phyloP scores from a whole-genome alignment of 2,888 invertebrate genomes.

The Lacanobia wlatinum region DNA sequence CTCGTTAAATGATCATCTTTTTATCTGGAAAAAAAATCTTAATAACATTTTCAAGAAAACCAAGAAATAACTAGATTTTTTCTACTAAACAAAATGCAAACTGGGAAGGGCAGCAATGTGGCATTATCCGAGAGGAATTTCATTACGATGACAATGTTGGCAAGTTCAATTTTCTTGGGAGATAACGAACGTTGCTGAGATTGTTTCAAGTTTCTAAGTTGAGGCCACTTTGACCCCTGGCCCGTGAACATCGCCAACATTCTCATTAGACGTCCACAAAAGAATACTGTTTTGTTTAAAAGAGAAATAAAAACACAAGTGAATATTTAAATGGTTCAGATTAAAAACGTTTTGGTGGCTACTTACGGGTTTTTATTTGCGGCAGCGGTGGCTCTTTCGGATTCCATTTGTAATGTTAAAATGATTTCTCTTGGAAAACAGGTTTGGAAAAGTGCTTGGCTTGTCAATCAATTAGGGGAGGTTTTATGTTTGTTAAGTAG shows the following conservation, averaged over 20 bases:
- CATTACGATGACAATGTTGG: constrained; percentile 88
- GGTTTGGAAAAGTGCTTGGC: constrained; percentile 15
- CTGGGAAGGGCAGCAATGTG: constrained; percentile 51
- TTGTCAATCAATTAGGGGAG: constrained; percentile 38
- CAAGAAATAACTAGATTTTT: constrained; percentile 46
- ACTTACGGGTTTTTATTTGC: constrained; percentile 39
- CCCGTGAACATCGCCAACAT: constrained; percentile 84
- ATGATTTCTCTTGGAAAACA: constrained; percentile 42
- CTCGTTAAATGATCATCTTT: constrained; percentile 40
- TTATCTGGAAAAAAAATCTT: constrained; percentile 43
- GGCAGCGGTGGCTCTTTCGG: constrained; percentile 21
- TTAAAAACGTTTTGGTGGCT: constrained; percentile 58
- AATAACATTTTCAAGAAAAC: constrained; percentile 45
- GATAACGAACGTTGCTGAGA: constrained; percentile 85
- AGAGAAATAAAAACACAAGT: constrained; percentile 67
- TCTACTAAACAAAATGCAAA: constrained; percentile 59
- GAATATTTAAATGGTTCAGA: constrained; percentile 67
- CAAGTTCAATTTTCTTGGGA: constrained; percentile 85
- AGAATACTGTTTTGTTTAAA: constrained; percentile 79
- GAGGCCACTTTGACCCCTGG: constrained; percentile 87
- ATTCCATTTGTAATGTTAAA: constrained; percentile 45
- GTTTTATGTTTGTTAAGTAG: constrained; percentile 14
- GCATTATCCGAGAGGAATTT: constrained; percentile 81
- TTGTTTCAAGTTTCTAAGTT: constrained; percentile 83
- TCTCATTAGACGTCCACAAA: constrained; percentile 83